Evolutionary conservation across 2,888 invertebrate genomes (phyloP), one percentile per base, ranked within the genome.

Genomic region (Apodemia mormo): DNA sequence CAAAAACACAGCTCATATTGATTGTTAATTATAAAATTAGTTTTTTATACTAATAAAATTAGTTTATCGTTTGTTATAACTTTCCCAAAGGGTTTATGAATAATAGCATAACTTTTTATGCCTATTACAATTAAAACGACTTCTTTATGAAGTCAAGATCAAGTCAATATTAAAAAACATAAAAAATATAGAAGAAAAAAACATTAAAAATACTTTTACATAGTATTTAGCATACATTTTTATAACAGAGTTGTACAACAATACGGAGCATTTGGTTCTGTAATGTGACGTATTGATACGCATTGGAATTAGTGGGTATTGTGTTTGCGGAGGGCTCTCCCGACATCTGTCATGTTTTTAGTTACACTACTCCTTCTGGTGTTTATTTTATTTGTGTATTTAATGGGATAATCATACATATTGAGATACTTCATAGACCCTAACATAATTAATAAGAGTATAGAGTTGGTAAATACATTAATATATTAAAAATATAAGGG

Each of bases 281-380:
- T 85, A 82, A 83, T 86, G 82, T 84, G 85, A 84, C 80, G 85
- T 87, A 86, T 87, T 84, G 86, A 84, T 85, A 82, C 78, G 80
- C 74, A 77, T 78, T 78, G 75, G 86, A 89, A 92, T 92, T 90
- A 92, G 88, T 79, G 82, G 68, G 84, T 78, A 91, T 92, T 91
- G 92, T 90, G 61, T 61, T 85, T 83, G 82, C 71, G 78, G 78
- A 81, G 79, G 77, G 82, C 82, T 81, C 85, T 82, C 78, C 76
- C 74, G 79, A 84, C 92, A 92, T 92, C 92, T 92, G 92, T 85
- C 89, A 82, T 71, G 80, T 80, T 89, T 61, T 84, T 85, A 80
- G 74, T 75, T 71, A 67, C 14, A 73, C 71, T 67, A 66, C 72
- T 73, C 71, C 49, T 49, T 49, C 64, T 73, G 68, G 70, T 65